These are phyloP conservation scores for Enteromius trimaculatus DNA, from an alignment of 2,797 vertebrate species.

Conservation along the genomic window DNA sequence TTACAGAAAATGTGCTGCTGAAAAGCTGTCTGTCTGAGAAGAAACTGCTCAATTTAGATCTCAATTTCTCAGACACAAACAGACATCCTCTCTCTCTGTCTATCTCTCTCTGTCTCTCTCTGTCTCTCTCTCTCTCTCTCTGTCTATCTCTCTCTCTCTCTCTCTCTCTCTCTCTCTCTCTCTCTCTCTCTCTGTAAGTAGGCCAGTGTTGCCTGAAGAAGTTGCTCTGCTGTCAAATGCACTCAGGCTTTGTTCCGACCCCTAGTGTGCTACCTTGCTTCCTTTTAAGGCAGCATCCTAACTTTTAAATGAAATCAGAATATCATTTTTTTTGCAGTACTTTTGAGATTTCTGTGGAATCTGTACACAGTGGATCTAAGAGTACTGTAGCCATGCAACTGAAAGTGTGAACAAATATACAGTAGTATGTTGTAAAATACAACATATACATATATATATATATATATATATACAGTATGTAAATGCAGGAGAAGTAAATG, in stretches of 20 bases:
- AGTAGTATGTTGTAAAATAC: not conserved
- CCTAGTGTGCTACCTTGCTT: not conserved
- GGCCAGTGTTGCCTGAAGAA: slow-evolving; percentile 54
- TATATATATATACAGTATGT: not conserved
- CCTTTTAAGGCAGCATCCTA: not conserved
- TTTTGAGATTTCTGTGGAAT: not conserved
- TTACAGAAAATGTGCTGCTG: not conserved
- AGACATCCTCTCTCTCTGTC: not conserved
- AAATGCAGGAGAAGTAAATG: not conserved
- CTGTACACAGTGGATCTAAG: not conserved
- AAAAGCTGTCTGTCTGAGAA: slow-evolving; percentile 20
- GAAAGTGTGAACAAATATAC: not conserved
- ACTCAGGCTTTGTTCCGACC: not conserved
- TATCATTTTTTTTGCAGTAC: not conserved
- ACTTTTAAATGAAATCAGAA: not conserved
- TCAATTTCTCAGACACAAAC: slow-evolving; percentile 23
- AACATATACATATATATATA: too few relatives aligned
- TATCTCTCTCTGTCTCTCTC: too few relatives aligned
- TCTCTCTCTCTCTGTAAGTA: slow-evolving; percentile 44
- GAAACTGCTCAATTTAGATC: slow-evolving; percentile 9
- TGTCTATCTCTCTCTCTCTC: too few relatives aligned
- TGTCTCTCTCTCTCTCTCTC: too few relatives aligned
- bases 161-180: slow-evolving; percentile 14
- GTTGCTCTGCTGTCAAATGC: slow-evolving; percentile 22
- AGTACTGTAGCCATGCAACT: not conserved